Base-by-base conservation (phyloP, 1,140 invertebrate species). In the Rhagoletis zephyria region DNA sequence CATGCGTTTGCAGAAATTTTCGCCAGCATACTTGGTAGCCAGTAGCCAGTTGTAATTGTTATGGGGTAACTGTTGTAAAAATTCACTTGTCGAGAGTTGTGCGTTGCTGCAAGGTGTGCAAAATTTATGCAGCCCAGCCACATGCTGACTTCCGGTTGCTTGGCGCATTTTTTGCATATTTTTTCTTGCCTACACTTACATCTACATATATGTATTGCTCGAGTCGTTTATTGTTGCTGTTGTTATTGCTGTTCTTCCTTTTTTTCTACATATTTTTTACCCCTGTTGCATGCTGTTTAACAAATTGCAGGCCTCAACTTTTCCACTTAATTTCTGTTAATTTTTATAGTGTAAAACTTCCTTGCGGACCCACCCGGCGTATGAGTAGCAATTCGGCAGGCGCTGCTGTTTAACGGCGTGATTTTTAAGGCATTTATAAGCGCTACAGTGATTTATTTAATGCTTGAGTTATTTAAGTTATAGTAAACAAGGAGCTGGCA, bases 271-370 rank as follows among this genome's bases (percentile, higher is more conserved):
- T 56, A 81, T 2, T 56, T 51, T 30, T 56, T 16, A 16, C 19
- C 16, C 74, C 56, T 81, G 74, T 81, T 81, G 48, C 74, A 56
- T 81, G 48, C 30, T 48, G 74, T 81, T 81, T 59, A 81, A 81
- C 51, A 81, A 81, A 81, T 81, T 81, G 74, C 48, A 81, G 16
- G 48, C 74, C 74, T 30, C 74, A 81, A 30, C 16, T 81, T 81
- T 59, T 81, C 74, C 74, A 81, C 74, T 81, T 81, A 81, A 81
- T 81, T 81, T 56, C n/a, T 56, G 74, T 59, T 56, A 81, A 81
- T 81, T 81, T 59, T 81, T 56, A 19, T 56, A 19, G 74, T 56
- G 51, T 10, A 59, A 81, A 81, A 56, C n/a, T 59, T 1, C 9
- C 45, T 51, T 59, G 51, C 9, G 45, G 3, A 48, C n/a, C 6